Conservation (phyloP, 2,797 vertebrate species). For the Lateolabrax maculatus region DNA sequence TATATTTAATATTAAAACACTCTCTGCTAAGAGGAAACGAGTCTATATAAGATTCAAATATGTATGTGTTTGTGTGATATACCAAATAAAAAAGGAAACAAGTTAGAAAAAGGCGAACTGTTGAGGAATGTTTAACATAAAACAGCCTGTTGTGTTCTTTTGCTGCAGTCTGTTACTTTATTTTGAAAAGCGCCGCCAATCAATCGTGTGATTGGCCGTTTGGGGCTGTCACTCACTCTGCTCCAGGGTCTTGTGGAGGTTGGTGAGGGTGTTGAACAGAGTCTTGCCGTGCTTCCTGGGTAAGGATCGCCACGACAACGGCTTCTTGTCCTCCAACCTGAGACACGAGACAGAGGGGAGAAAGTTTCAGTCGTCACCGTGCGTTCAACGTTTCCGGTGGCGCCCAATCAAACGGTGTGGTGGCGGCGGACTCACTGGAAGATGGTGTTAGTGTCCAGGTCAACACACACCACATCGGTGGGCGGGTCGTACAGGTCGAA, state of each 20-base stretch:
- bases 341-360: neutral
- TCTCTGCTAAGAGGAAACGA: neutral
- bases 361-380: too few relatives aligned
- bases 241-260: constrained; percentile 92
- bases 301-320: constrained; percentile 87
- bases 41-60: too few relatives aligned
- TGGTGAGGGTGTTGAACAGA: constrained; percentile 87
- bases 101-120: too few relatives aligned
- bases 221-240: constrained; percentile 86
- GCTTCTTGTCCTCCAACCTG: constrained; percentile 95
- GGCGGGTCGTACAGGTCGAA: constrained; percentile 95
- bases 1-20: neutral
- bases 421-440: constrained; percentile 94
- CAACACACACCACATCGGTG: constrained; percentile 92
- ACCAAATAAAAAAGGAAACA: neutral
- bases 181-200: neutral
- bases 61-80: too few relatives aligned
- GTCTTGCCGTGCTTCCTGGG: constrained; percentile 92
- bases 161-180: neutral
- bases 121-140: too few relatives aligned
- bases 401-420: too few relatives aligned
- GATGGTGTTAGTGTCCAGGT: constrained; percentile 96
- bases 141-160: neutral
- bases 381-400: too few relatives aligned
- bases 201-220: neutral